These are phyloP conservation scores for Diarsia dahlii DNA, from an alignment of 2,888 invertebrate species.

Conservation along the genomic window DNA sequence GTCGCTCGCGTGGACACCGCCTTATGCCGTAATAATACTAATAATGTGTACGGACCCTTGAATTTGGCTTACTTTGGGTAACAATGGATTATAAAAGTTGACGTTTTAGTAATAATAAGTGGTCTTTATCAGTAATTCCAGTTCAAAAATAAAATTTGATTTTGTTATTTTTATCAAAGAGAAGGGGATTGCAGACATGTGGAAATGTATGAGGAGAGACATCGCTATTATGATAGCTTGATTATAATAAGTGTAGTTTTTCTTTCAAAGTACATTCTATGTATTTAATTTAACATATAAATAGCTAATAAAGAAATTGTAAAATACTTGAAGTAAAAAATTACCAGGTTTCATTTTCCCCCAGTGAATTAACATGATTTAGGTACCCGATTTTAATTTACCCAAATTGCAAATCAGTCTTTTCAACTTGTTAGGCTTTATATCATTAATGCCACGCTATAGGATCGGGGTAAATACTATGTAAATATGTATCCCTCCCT, in stretches of 20 bases:
- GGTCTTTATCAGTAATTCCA: not conserved
- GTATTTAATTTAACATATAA: not conserved
- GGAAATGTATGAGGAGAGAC: not conserved
- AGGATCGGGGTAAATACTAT: not conserved
- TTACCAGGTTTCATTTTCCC: not conserved
- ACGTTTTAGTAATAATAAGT: conserved; percentile 43
- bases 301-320: not conserved
- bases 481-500: not conserved
- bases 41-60: conserved; percentile 53
- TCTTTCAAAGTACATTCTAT: no score
- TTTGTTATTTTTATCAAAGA: not conserved
- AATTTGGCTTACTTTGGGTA: conserved; percentile 42
- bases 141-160: not conserved
- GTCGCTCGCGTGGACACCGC: conserved; percentile 80
- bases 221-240: not conserved
- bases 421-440: no score
- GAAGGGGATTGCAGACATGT: not conserved
- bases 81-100: conserved; percentile 41
- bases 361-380: not conserved
- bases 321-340: not conserved
- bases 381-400: not conserved
- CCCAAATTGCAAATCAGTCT: no score
- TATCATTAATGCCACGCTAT: not conserved
- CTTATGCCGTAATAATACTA: conserved; percentile 78
- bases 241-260: not conserved